Percentiles rank a stretch among this genome's conserved stretches.
Evolutionary conservation across 2,113 vertebrate genomes (phyloP).

Genomic region (Pseudorhombus dupliciocellatus): DNA sequence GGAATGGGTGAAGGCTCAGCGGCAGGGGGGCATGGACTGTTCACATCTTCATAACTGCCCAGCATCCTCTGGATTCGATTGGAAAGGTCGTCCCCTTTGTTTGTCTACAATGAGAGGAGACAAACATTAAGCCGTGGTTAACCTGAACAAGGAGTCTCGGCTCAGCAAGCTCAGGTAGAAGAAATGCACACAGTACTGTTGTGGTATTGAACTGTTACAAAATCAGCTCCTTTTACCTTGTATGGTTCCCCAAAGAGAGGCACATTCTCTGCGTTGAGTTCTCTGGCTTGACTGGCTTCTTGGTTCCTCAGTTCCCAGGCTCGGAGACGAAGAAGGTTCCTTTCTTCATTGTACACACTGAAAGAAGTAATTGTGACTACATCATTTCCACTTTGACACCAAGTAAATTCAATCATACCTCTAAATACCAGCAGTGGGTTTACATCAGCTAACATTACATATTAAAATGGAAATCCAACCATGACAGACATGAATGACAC

Average conservation of each 20-base stretch:
- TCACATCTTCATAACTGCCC: conserved; percentile 92
- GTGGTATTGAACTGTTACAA: not conserved
- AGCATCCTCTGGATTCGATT: conserved; percentile 92
- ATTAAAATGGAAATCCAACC: not conserved
- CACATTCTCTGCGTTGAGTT: conserved; percentile 77
- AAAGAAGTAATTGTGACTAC: not conserved
- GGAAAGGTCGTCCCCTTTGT: conserved; percentile 92
- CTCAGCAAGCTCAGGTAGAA: not conserved
- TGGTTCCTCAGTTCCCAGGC: conserved; percentile 90
- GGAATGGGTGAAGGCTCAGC: conserved; percentile 65
- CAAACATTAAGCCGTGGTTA: not conserved
- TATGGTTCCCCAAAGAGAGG: conserved; percentile 93
- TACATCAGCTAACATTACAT: not conserved
- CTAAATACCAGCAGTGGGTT: not conserved
- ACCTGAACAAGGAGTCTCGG: not conserved
- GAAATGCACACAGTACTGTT: not conserved
- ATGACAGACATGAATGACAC: not conserved
- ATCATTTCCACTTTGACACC: not conserved
- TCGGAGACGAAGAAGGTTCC: conserved; percentile 90
- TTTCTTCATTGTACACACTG: conserved; percentile 89
- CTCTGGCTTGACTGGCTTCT: conserved; percentile 86
- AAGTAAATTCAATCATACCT: not conserved
- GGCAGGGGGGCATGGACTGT: conserved; percentile 75
- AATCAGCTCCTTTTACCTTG: conserved; percentile 83
- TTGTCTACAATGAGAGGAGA: conserved; percentile 80